Base-by-base conservation (phyloP, 2,888 invertebrate genomes). In the Isotomurus palustris region DNA sequence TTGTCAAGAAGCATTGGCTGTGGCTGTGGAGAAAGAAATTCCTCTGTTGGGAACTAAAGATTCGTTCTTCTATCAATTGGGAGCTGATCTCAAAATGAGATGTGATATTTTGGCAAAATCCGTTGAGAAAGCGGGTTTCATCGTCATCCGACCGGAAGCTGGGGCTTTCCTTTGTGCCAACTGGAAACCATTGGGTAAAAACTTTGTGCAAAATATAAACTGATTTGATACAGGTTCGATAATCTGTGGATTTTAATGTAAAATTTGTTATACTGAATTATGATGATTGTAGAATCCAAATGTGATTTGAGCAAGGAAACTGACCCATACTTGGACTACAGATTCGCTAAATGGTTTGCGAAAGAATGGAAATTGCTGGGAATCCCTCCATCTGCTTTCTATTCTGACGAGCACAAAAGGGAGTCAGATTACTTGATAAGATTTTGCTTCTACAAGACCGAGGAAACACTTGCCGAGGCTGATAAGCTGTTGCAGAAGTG, bases 91-190 rank as follows among this genome's bases (percentile, higher is more conserved):
- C 47, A 74, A 82, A 54, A 79, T 82, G 0, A 94, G 95, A 75
- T 77, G 93, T 29, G 88, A 95, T 75, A 85, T 78, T 71, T 84
- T 93, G 78, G 84, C 83, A 0, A 83, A 85, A 71, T 82, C 88
- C 61, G 77, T 92, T 24, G 74, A 72, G 2, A 86, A 90, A 10
- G 84, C 85, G 53, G 94, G 93, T 0, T 56, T 56, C 17, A 25
- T 48, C 67, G 93, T 96, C 0, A 90, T 89, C 0, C 78, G 95
- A 56, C 99, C 99, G 0, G 92, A 97, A 70, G 95, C 93, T 2
- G 97, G 97, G 0, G 99, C 96, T 77, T 99, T 99, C 74, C 87
- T 99, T 81, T 75, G 99, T 52, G 95, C 94, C 2, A 92, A 97
- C 77, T 94, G 91, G 85, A 83, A 86, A 8, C 78, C 83, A 3